phyloP scores from a whole-genome alignment of 2,888 invertebrate genomes.

The Phorcus lineatus region DNA sequence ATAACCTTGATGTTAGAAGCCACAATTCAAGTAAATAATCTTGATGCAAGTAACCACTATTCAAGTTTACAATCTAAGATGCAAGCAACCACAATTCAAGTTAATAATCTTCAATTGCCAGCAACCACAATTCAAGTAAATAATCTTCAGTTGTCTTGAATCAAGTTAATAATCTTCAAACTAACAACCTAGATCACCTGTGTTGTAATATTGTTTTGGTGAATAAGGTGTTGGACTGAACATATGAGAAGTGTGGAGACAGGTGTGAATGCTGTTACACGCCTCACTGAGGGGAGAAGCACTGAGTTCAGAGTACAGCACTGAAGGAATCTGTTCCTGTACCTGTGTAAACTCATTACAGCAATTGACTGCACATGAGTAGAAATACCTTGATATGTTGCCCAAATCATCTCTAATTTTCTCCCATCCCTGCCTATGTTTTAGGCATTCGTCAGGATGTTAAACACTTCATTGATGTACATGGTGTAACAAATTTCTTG shows the following conservation, averaged over 20 bases:
- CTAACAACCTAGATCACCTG: too few relatives aligned
- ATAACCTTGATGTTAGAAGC: too few relatives aligned
- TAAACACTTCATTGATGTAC: not conserved
- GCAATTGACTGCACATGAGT: conserved; percentile 11
- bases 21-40: too few relatives aligned
- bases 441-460: not conserved
- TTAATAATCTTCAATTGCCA: too few relatives aligned
- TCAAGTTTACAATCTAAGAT: too few relatives aligned
- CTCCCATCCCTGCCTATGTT: not conserved
- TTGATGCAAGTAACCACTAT: too few relatives aligned
- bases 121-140: too few relatives aligned
- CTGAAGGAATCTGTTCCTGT: not conserved
- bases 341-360: conserved; percentile 1
- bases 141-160: too few relatives aligned
- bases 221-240: not conserved
- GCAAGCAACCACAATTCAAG: too few relatives aligned
- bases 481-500: too few relatives aligned
- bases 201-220: not conserved
- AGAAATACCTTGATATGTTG: conserved; percentile 9
- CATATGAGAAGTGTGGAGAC: not conserved
- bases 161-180: too few relatives aligned
- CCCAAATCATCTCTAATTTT: conserved; percentile 4
- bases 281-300: not conserved
- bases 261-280: not conserved
- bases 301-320: not conserved